Evolutionary conservation across 2,797 vertebrate genomes (phyloP).

Genomic region (Etheostoma nigrum): DNA sequence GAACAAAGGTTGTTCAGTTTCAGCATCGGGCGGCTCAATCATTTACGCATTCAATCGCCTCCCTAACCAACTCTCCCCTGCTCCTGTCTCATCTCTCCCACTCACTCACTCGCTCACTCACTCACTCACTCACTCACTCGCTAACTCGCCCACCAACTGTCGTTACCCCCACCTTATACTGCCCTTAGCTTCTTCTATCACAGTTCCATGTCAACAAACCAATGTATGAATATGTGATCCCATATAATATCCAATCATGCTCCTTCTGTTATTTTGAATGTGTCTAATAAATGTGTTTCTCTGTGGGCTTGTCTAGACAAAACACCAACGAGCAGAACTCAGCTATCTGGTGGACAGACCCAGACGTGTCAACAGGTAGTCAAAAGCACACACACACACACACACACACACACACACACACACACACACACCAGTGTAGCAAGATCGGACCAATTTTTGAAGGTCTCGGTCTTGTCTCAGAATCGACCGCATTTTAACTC

Average conservation of each 20-base stretch:
- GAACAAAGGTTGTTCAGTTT: conserved; percentile 89
- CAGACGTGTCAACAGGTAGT: conserved; percentile 98
- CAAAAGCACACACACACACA: background rate
- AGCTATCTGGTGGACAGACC: conserved; percentile 99
- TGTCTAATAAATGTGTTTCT: conserved; percentile 55
- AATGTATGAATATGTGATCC: background rate
- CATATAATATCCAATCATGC: background rate
- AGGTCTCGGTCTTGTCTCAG: no score
- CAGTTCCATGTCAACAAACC: conserved; percentile 28
- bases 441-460: no score
- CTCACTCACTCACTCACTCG: conserved; percentile 36
- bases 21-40: conserved; percentile 81
- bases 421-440: background rate
- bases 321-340: conserved; percentile 98
- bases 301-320: conserved; percentile 86
- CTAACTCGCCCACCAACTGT: conserved; percentile 39
- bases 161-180: conserved; percentile 2
- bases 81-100: conserved; percentile 53
- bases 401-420: conserved; percentile 13
- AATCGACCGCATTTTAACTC: no score
- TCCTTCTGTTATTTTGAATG: background rate
- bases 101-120: conserved; percentile 26
- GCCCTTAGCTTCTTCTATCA: conserved; percentile 21
- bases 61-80: conserved; percentile 66
- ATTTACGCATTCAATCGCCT: conserved; percentile 82